Conservation (phyloP, 2,113 vertebrate genomes). For the Geococcyx californianus region DNA sequence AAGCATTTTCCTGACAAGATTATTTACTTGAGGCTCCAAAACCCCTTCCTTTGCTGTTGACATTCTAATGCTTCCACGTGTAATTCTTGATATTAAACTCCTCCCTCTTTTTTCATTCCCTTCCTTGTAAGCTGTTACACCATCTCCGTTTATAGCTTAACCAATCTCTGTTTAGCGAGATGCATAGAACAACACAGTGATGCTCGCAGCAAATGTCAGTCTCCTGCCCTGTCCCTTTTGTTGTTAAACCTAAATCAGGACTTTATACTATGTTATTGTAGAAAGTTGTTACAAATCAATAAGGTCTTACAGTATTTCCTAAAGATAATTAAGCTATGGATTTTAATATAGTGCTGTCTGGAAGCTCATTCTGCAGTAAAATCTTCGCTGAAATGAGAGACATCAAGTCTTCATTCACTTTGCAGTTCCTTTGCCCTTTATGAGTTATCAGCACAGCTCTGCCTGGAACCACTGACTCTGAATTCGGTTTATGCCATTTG, state of each 20-base stretch:
- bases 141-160: background rate
- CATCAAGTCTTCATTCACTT: background rate
- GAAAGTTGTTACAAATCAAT: background rate
- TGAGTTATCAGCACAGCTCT: background rate
- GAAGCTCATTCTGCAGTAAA: background rate
- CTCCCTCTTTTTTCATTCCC: background rate
- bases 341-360: background rate
- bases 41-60: background rate
- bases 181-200: background rate
- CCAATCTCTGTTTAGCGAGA: background rate
- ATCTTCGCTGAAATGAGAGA: background rate
- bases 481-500: background rate
- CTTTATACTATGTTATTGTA: background rate
- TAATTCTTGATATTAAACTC: background rate
- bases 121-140: background rate
- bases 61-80: background rate
- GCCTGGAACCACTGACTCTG: background rate
- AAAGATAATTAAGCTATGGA: background rate
- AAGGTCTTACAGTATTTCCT: background rate
- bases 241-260: background rate
- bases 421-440: background rate
- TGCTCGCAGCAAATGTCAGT: background rate
- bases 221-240: background rate
- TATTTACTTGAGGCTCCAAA: background rate
- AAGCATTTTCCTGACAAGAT: background rate